Percentiles rank a stretch among this genome's conserved stretches.
phyloP scores from a whole-genome alignment of 2,888 invertebrate genomes.

The Agrochola lychnidis region DNA sequence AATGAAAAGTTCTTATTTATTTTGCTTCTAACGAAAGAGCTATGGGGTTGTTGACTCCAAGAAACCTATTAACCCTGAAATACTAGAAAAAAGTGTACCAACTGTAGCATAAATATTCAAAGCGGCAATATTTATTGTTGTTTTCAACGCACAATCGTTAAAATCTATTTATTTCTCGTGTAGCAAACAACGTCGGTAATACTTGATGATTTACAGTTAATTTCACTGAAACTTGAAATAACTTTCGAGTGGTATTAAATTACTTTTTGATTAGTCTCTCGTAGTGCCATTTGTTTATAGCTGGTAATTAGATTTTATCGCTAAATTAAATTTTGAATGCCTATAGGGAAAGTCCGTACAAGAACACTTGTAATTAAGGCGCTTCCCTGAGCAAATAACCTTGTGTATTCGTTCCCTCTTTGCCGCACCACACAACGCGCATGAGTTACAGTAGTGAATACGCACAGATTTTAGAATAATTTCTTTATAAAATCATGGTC shows the following conservation, averaged over 20 bases:
- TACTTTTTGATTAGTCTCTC: slow-evolving; percentile 76
- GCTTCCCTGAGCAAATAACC: not conserved
- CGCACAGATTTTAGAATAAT: no score
- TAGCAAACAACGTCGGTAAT: slow-evolving; percentile 53
- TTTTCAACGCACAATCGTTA: slow-evolving; percentile 57
- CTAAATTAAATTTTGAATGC: slow-evolving; percentile 50
- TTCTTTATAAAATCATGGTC: no score
- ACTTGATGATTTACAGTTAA: slow-evolving; percentile 58
- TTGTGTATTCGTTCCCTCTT: no score
- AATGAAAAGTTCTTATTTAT: slow-evolving; percentile 34
- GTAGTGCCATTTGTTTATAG: slow-evolving; percentile 62
- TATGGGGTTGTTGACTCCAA: slow-evolving; percentile 11
- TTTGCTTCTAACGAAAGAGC: slow-evolving; percentile 31
- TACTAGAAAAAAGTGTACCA: slow-evolving; percentile 32
- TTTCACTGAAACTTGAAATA: slow-evolving; percentile 61
- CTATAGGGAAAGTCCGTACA: slow-evolving; percentile 10
- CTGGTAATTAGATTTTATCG: slow-evolving; percentile 65
- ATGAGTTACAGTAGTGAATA: no score
- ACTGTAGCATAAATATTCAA: slow-evolving; percentile 45
- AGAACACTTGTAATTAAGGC: slow-evolving; percentile 1
- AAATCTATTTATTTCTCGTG: slow-evolving; percentile 54
- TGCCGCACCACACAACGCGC: no score
- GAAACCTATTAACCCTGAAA: slow-evolving; percentile 35
- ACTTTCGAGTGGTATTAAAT: slow-evolving; percentile 75
- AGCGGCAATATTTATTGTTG: slow-evolving; percentile 49